A percentile compares a stretch with the other conserved stretches of the same genome.
Evolutionary conservation across 1,140 invertebrate genomes (phyloP).

Genomic region (Ditylenchus dipsaci): DNA sequence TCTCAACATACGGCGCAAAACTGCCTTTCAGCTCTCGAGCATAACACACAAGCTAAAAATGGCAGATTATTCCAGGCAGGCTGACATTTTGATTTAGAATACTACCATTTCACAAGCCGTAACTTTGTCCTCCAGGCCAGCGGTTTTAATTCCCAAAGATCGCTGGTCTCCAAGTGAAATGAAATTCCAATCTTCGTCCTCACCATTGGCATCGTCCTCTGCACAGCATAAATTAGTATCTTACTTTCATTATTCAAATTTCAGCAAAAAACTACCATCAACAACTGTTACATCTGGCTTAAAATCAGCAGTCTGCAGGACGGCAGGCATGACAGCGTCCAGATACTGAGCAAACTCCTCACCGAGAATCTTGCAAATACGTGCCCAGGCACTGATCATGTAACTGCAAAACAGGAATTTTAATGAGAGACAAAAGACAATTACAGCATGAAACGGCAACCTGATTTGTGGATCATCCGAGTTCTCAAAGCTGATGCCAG

Average conservation of each 20-base stretch:
- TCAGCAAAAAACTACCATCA: conserved; percentile 69
- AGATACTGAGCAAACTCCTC: conserved; percentile 91
- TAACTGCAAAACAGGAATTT: conserved; percentile 71
- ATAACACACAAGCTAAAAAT: conserved; percentile 14
- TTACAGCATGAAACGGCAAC: too few species aligned
- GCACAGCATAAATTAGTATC: conserved; percentile 12
- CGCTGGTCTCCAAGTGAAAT: conserved; percentile 85
- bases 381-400: conserved; percentile 95
- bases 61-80: conserved; percentile 53
- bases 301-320: conserved; percentile 86
- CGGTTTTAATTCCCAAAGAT: conserved; percentile 65
- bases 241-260: background rate
- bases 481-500: conserved; percentile 68
- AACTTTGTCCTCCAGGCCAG: conserved; percentile 91
- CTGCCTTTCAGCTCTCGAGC: conserved; percentile 59
- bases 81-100: conserved; percentile 81
- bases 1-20: conserved; percentile 87
- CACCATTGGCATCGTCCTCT: conserved; percentile 69
- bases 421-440: conserved; percentile 58
- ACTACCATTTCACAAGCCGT: conserved; percentile 98
- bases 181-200: conserved; percentile 94
- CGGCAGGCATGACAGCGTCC: conserved; percentile 92
- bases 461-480: conserved; percentile 72
- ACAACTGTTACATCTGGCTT: conserved; percentile 94
- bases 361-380: conserved; percentile 94